Base-by-base conservation (phyloP, 2,888 invertebrate species). In the Epinotia brunnichana region DNA sequence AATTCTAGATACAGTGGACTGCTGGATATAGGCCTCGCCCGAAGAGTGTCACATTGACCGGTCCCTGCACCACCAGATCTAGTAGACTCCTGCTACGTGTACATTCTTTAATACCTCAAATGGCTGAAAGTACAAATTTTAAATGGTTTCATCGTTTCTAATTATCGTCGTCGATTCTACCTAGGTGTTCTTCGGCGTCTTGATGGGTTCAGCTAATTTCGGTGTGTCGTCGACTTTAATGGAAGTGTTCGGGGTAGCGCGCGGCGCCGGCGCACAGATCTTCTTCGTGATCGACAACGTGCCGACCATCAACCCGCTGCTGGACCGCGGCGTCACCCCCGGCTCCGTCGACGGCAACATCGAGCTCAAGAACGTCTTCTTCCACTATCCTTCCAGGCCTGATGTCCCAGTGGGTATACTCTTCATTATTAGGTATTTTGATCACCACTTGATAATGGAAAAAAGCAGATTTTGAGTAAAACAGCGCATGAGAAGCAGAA, bases 221-320 rank as follows among this genome's bases (percentile, higher is more conserved):
- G 97, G 97, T n/a, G 95, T 96, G 85, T 96, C 97, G 0, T 95
- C 97, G 1, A 97, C 98, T 0, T 95, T 96, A 74, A 95, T 98
- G 82, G 96, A 97, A 83, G 95, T 96, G 10, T 96, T 98, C 79
- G 95, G 96, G 0, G 94, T 95, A 51, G 97, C 97, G 0, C 95
- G 95, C 80, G 97, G 97, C 0, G 96, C 97, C 0, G 97, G 96
- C 0, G 94, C 95, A 0, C 95, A 95, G 83, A 95, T 98, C 60
- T 98, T 96, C 85, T 90, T 95, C 63, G 94, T 98, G 48, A 96
- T 98, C 67, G 96, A 97, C 79, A 94, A 95, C 79, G 89, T 94
- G 19, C 97, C 98, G 0, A 88, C 85, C 0, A 97, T 98, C 75
- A 96, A 98, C 86, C 95, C 96, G 0, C 90, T 95, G 10, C 93